Conservation (phyloP, 2,113 vertebrate genomes). For the Motacilla alba region DNA sequence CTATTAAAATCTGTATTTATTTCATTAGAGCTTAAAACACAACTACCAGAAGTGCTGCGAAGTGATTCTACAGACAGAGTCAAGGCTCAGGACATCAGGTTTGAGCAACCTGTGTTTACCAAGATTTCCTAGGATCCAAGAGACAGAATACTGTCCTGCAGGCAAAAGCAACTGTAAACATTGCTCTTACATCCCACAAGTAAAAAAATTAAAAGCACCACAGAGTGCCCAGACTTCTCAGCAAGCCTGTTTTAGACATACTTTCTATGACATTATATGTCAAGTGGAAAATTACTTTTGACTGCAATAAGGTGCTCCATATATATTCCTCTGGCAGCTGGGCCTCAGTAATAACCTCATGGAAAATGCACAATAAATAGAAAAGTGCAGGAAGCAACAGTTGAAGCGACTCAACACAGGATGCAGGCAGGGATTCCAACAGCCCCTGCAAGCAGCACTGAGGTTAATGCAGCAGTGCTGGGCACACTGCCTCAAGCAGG, state of each 20-base stretch:
- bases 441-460: background rate
- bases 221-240: background rate
- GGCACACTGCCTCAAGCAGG: background rate
- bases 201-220: background rate
- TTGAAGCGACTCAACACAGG: background rate
- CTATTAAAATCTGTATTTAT: background rate
- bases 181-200: fast-evolving
- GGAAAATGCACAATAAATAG: background rate
- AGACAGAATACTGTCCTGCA: background rate
- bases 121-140: background rate
- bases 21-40: background rate
- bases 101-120: background rate
- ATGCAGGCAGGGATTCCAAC: background rate
- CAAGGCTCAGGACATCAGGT: background rate
- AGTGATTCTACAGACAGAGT: background rate
- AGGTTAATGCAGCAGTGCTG: background rate
- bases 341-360: background rate
- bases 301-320: background rate
- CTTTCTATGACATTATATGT: background rate
- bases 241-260: background rate
- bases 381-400: background rate
- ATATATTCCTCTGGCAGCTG: background rate
- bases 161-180: background rate
- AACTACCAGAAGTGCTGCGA: background rate
- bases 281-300: background rate